Evolutionary conservation across 2,888 invertebrate species (phyloP).

Genomic region (Drosophila recens): DNA sequence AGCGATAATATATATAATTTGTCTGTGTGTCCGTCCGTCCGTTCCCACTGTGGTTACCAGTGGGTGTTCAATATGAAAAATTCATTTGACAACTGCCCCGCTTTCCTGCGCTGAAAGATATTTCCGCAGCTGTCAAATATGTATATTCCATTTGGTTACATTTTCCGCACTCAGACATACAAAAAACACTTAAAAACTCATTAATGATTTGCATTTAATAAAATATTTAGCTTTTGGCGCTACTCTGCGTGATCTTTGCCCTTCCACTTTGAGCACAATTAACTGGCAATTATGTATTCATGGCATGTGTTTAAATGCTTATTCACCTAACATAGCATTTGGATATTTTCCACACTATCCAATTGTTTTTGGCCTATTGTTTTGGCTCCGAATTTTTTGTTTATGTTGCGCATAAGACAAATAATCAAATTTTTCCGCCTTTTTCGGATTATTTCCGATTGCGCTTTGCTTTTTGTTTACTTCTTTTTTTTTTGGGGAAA

Average conservation of each 20-base stretch:
- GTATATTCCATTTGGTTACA: conserved; percentile 52
- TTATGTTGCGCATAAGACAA: conserved; percentile 55
- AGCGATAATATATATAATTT: conserved; percentile 28
- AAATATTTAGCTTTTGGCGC: conserved; percentile 38
- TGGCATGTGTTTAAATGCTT: conserved; percentile 20
- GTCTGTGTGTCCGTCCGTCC: neutral
- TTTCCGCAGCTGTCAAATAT: conserved; percentile 60
- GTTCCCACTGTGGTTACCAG: neutral
- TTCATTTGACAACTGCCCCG: conserved; percentile 25
- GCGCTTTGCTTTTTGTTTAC: conserved; percentile 47
- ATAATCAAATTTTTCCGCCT: conserved; percentile 34
- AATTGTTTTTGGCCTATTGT: conserved; percentile 10
- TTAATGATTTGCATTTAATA: conserved; percentile 48
- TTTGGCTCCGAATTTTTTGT: conserved; percentile 32
- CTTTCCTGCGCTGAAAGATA: conserved; percentile 37
- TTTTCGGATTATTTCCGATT: conserved; percentile 56
- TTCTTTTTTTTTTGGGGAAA: conserved; percentile 14
- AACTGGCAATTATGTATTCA: conserved; percentile 47
- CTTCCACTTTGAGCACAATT: conserved; percentile 36
- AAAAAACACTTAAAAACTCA: conserved; percentile 33
- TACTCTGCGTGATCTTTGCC: conserved; percentile 28
- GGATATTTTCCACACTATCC: conserved; percentile 42
- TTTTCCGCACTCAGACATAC: conserved; percentile 36
- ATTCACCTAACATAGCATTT: conserved; percentile 25
- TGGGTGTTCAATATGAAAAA: conserved; percentile 19